Conservation (phyloP, 2,888 invertebrate species). For the Ophonus ardosiacus region DNA sequence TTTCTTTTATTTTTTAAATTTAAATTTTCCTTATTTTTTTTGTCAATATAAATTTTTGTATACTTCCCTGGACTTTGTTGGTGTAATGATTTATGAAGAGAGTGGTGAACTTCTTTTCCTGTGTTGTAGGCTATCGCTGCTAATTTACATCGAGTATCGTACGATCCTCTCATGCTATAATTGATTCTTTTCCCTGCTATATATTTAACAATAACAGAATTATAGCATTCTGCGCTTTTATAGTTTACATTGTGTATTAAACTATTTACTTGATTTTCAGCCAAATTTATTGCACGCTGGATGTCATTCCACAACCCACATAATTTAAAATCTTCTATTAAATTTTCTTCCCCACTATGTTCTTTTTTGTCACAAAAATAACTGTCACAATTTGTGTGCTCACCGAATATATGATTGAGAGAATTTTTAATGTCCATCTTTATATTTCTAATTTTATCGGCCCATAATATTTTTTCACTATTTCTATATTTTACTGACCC, state of each 20-base stretch:
- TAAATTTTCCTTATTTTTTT: background rate
- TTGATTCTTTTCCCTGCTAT: too few species aligned
- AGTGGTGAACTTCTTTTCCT: background rate
- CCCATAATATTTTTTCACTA: background rate
- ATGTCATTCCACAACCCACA: conserved; percentile 33
- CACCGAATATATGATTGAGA: background rate
- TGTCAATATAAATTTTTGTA: background rate
- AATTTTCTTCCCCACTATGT: conserved; percentile 67
- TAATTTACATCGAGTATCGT: conserved; percentile 11
- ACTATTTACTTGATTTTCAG: background rate
- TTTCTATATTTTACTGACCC: background rate
- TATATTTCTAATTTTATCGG: background rate
- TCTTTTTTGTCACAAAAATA: background rate
- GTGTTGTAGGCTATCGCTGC: conserved; percentile 45
- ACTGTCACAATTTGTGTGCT: background rate
- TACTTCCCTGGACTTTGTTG: background rate
- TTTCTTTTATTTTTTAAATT: background rate
- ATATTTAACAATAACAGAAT: background rate
- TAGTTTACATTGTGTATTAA: conserved; percentile 55
- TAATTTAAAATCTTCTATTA: conserved; percentile 31
- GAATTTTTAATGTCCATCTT: background rate
- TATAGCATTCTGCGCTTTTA: conserved; percentile 47
- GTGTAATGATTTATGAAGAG: background rate
- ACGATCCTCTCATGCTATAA: too few species aligned
- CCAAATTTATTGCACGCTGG: conserved; percentile 3